phyloP scores from a whole-genome alignment of 1,140 invertebrate genomes.

The Bombus terrestris region DNA sequence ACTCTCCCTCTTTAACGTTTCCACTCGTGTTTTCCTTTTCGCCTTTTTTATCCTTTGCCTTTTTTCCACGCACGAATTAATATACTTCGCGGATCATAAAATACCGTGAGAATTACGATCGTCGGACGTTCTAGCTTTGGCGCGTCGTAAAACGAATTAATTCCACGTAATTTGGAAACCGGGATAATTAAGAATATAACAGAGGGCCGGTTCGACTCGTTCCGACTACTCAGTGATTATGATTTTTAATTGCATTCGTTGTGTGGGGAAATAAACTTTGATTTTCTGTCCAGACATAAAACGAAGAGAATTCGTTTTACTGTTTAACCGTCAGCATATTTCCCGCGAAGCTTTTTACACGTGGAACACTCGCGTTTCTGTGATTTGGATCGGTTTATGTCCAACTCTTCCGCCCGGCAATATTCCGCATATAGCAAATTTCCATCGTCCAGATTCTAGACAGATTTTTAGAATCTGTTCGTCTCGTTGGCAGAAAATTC shows the following conservation, averaged over 20 bases:
- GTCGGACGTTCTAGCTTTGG: neutral
- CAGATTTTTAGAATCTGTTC: no score
- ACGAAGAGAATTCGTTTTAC: slow-evolving; percentile 6
- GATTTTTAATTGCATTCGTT: neutral
- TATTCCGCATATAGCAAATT: no score
- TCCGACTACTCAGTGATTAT: neutral
- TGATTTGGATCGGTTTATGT: neutral
- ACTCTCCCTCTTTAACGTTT: neutral
- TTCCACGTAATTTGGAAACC: neutral
- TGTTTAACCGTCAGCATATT: neutral
- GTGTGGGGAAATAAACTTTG: neutral
- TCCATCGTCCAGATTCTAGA: no score
- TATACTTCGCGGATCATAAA: neutral
- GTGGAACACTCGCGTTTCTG: neutral
- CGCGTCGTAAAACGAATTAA: neutral
- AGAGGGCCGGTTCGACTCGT: neutral
- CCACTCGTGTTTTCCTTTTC: neutral
- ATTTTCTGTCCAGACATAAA: neutral
- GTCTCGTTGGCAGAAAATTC: no score
- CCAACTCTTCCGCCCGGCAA: neutral
- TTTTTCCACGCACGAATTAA: neutral
- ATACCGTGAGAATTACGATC: neutral
- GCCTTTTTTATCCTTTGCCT: no score
- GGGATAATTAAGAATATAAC: neutral
- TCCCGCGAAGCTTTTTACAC: neutral